These are phyloP conservation scores for Autographa gamma DNA, from an alignment of 2,888 invertebrate species.

Conservation along the genomic window DNA sequence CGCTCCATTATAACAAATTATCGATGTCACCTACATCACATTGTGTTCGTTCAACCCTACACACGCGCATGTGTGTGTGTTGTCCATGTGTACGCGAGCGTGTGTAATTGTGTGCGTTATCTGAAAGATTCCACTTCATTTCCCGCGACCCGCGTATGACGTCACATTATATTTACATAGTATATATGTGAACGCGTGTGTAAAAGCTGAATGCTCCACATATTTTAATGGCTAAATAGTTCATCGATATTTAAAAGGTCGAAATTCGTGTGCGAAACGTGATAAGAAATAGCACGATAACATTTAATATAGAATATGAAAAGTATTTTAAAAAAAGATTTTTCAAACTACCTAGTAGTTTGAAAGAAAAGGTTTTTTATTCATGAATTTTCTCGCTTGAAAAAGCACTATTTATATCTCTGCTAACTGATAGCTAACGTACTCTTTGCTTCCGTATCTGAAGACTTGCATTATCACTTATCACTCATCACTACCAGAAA, in stretches of 20 bases:
- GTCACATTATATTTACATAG: constrained; percentile 75
- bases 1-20: constrained; percentile 85
- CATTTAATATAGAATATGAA: background rate
- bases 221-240: background rate
- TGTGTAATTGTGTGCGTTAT: constrained; percentile 83
- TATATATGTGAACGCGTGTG: constrained; percentile 22
- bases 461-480: too few relatives aligned
- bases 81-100: constrained; percentile 45
- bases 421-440: too few relatives aligned
- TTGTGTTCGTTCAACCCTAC: constrained; percentile 79
- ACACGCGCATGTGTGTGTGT: constrained; percentile 53
- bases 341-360: too few relatives aligned
- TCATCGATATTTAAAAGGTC: background rate
- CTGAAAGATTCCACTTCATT: constrained; percentile 88
- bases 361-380: too few relatives aligned
- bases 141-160: constrained; percentile 85
- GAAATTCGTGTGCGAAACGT: background rate
- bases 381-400: too few relatives aligned
- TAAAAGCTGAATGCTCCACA: background rate
- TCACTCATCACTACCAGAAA: too few relatives aligned
- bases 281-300: background rate
- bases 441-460: too few relatives aligned
- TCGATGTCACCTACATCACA: constrained; percentile 86
- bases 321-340: too few relatives aligned
- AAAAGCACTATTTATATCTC: too few relatives aligned